A percentile compares a stretch with the other conserved stretches of the same genome.
Evolutionary conservation across 2,113 vertebrate species (phyloP).

Genomic region (Oxyruncus cristatus): DNA sequence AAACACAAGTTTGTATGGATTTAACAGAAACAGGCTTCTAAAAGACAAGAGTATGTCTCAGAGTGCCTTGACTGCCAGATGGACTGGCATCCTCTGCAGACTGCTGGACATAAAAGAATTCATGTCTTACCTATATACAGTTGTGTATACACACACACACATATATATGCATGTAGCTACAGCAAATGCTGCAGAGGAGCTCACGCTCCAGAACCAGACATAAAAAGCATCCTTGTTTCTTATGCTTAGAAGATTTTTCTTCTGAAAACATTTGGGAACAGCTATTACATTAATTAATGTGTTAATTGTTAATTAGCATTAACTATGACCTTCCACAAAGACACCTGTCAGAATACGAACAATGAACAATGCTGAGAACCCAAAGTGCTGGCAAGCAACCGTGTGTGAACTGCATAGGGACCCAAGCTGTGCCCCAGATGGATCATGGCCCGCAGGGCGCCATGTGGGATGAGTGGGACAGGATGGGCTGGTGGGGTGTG

Average conservation of each 20-base stretch:
- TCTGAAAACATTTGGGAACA: not conserved
- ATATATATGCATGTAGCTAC: not conserved
- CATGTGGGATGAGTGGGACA: not conserved
- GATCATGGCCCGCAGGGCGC: not conserved
- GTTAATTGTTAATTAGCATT: not conserved
- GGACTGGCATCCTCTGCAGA: fast-evolving
- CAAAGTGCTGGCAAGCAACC: not conserved
- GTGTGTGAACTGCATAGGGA: fast-evolving
- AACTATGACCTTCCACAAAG: not conserved
- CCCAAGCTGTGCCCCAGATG: fast-evolving
- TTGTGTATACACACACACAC: fast-evolving
- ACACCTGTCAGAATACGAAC: not conserved
- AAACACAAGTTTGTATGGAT: not conserved
- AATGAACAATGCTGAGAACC: fast-evolving
- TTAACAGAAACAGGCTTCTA: not conserved
- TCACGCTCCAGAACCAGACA: fast-evolving
- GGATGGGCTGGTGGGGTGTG: not conserved
- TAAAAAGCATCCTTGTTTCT: not conserved
- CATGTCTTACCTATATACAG: not conserved
- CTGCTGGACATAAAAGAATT: not conserved
- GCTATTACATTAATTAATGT: not conserved
- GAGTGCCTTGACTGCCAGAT: fast-evolving
- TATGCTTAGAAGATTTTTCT: not conserved
- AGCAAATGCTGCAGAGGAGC: not conserved
- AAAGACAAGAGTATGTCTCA: not conserved